phyloP scores from a whole-genome alignment of 1,140 invertebrate genomes.

The Eubasilissa regina region DNA sequence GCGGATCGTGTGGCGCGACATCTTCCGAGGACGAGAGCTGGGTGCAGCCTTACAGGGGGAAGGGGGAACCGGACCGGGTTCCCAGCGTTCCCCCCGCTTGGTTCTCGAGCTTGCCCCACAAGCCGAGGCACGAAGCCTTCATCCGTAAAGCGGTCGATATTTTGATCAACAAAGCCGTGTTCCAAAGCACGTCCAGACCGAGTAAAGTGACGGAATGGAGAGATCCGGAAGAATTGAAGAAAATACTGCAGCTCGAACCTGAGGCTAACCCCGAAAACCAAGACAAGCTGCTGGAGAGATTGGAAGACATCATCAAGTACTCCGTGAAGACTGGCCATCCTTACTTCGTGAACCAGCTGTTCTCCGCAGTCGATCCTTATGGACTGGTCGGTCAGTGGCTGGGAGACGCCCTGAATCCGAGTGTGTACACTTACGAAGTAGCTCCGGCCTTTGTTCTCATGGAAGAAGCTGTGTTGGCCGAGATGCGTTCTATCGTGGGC shows the following conservation, averaged over 20 bases:
- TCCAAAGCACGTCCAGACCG: constrained; percentile 79
- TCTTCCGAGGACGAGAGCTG: constrained; percentile 57
- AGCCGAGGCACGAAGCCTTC: constrained; percentile 80
- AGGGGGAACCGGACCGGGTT: neutral
- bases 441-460: constrained; percentile 90
- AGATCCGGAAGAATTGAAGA: constrained; percentile 77
- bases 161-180: constrained; percentile 82
- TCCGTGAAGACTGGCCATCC: constrained; percentile 92
- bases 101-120: constrained; percentile 73
- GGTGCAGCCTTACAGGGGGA: constrained; percentile 39
- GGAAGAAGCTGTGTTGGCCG: constrained; percentile 85
- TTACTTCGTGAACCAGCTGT: constrained; percentile 90
- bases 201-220: constrained; percentile 84
- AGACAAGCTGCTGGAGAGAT: constrained; percentile 77
- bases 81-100: constrained; percentile 51
- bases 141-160: constrained; percentile 80
- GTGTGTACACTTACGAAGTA: constrained; percentile 94
- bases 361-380: constrained; percentile 89
- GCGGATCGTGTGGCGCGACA: constrained; percentile 56
- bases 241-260: constrained; percentile 79
- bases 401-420: constrained; percentile 88
- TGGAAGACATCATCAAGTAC: constrained; percentile 81
- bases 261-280: constrained; percentile 75
- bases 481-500: constrained; percentile 91
- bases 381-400: constrained; percentile 89